phyloP scores from a whole-genome alignment of 1,140 invertebrate genomes.

The Heliothis subflexa region DNA sequence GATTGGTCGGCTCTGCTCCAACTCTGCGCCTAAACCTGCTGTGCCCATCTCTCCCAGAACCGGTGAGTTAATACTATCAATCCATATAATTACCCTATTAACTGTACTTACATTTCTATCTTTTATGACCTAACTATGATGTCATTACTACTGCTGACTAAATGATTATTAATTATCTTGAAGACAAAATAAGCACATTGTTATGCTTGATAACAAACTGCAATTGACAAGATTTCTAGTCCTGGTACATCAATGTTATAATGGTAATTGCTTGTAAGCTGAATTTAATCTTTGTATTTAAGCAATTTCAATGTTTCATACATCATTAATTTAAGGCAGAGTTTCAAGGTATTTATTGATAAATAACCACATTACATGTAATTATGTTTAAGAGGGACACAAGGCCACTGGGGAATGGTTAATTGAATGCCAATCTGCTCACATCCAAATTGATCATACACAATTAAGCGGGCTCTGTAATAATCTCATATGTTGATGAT shows the following conservation, averaged over 20 bases:
- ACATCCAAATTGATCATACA: slow-evolving; percentile 11
- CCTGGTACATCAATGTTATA: slow-evolving; percentile 2
- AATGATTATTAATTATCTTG: slow-evolving; percentile 2
- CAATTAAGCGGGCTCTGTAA: background rate
- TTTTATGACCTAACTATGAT: background rate
- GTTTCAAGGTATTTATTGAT: slow-evolving; percentile 39
- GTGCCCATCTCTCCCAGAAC: slow-evolving; percentile 86
- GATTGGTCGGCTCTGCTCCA: slow-evolving; percentile 87
- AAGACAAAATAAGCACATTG: slow-evolving; percentile 15
- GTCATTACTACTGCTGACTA: background rate
- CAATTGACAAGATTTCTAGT: slow-evolving; percentile 73
- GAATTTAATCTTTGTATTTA: slow-evolving; percentile 28
- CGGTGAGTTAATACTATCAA: slow-evolving; percentile 74
- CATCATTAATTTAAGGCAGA: slow-evolving; percentile 49
- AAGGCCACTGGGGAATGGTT: slow-evolving; percentile 37
- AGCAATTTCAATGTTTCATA: slow-evolving; percentile 37
- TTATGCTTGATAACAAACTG: slow-evolving; percentile 70
- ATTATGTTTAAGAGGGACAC: slow-evolving; percentile 27
- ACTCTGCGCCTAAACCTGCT: slow-evolving; percentile 87
- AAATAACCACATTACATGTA: slow-evolving; percentile 24
- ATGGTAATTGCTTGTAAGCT: slow-evolving; percentile 12
- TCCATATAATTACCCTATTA: slow-evolving; percentile 2
- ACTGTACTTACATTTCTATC: background rate
- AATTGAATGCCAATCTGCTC: slow-evolving; percentile 33
- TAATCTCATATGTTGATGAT: background rate